Evolutionary conservation across 2,113 vertebrate genomes (phyloP), one percentile per base, ranked within the genome.

Genomic region (Pygoscelis antarcticus): DNA sequence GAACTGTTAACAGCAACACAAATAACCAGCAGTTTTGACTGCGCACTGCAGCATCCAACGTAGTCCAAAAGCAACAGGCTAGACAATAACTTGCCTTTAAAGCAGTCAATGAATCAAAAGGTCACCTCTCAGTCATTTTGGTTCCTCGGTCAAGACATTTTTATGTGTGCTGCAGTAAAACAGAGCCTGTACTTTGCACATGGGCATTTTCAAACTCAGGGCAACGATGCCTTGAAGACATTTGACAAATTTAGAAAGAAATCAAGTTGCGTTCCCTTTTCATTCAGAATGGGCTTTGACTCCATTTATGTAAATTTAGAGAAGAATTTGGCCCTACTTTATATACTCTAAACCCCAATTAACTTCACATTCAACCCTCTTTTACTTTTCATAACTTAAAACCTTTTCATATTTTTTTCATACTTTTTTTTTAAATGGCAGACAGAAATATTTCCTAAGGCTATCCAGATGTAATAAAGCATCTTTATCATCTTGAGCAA

Each of bases 401-500:
- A 70, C 7, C 9, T 83, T 84, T 82, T 60, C 51, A 3, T 72
- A 52, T 68, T 18, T 91, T 65, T 87, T 83, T 46, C 36, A 69
- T 22, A 75, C 22, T 74, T 61, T 77, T 71, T 62, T 83, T 70
- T 62, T 23, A 15, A 81, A 51, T n/a, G 16, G 65, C 44, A 95
- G 77, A 62, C 32, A 90, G 70, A 92, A 83, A n/a, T 78, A 68
- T 27, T 79, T 79, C 80, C 40, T 75, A 79, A 87, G 74, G 61
- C 40, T 89, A 78, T 65, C 38, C 26, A 76, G 66, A 83, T 60
- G 36, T 57, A 92, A 82, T 75, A 90, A 91, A 79, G 21, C 44
- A 55, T 62, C 69, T 95, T 91, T 62, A 91, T 90, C 74, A 93
- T 87, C 90, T 78, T 94, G 68, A 93, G 61, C 76, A 75, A 92